Evolutionary conservation across 2,888 invertebrate species (phyloP).

Genomic region (Clanis bilineata): DNA sequence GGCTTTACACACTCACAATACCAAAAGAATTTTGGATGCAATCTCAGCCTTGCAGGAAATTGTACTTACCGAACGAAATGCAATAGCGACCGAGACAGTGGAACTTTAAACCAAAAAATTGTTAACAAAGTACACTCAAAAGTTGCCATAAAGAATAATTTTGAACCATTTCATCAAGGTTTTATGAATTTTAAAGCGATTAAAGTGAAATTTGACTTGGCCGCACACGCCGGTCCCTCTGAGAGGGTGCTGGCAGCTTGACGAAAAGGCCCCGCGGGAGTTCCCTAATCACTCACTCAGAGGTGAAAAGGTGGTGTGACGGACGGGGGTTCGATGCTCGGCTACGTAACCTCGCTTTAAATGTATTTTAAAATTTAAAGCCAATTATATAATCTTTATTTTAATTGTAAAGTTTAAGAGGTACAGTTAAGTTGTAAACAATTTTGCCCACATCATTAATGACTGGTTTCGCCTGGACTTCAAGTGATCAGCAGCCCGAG

Average conservation of each 20-base stretch:
- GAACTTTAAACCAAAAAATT: too few species aligned
- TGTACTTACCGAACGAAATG: too few species aligned
- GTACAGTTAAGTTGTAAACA: too few species aligned
- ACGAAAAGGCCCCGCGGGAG: slow-evolving; percentile 44
- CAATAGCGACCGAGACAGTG: too few species aligned
- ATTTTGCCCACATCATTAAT: too few species aligned
- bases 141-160: not conserved
- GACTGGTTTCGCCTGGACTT: too few species aligned
- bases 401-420: not conserved
- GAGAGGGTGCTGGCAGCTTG: slow-evolving; percentile 29
- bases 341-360: not conserved
- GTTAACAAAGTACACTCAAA: too few species aligned
- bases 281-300: slow-evolving; percentile 49
- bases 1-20: too few species aligned
- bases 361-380: not conserved
- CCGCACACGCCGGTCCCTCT: slow-evolving; percentile 23
- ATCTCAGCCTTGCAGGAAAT: too few species aligned
- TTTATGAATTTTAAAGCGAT: slow-evolving; percentile 31
- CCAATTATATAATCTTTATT: not conserved
- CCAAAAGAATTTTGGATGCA: too few species aligned
- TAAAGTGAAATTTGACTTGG: slow-evolving; percentile 27
- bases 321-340: slow-evolving; percentile 13
- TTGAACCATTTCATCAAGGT: not conserved
- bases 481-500: too few species aligned
- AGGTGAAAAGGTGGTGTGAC: slow-evolving; percentile 23